Evolutionary conservation across 2,797 vertebrate species (phyloP).

Genomic region (Gymnoscopelus microlampas): DNA sequence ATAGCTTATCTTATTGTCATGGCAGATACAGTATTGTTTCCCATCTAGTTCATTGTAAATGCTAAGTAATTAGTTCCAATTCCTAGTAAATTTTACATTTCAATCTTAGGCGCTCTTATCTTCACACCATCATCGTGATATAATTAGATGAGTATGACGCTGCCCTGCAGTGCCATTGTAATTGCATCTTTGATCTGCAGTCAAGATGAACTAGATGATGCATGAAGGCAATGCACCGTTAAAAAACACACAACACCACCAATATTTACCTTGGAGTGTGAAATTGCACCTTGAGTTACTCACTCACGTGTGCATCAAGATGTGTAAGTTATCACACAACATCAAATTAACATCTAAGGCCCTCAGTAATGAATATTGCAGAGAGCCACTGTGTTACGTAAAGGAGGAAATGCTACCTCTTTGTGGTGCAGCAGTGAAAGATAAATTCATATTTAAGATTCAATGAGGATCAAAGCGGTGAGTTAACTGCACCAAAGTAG

Average conservation of each 20-base stretch:
- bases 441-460: conserved; percentile 49
- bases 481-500: conserved; percentile 28
- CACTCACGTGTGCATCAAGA: conserved; percentile 11
- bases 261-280: conserved; percentile 28
- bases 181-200: conserved; percentile 6
- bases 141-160: background rate
- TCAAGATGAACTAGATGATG: background rate
- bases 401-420: conserved; percentile 21
- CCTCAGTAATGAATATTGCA: conserved; percentile 13
- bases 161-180: conserved; percentile 2
- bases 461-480: conserved; percentile 27
- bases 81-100: no score
- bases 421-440: conserved; percentile 22
- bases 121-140: no score
- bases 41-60: no score
- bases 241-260: conserved; percentile 8
- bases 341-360: conserved; percentile 30
- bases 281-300: conserved; percentile 15
- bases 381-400: background rate
- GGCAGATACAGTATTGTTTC: conserved; percentile 11
- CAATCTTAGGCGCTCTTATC: no score
- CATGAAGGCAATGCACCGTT: background rate
- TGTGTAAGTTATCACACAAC: conserved; percentile 16
- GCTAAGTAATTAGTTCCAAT: no score
- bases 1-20: background rate